Conservation (phyloP, 2,797 vertebrate genomes). For the Phoeniculus purpureus region DNA sequence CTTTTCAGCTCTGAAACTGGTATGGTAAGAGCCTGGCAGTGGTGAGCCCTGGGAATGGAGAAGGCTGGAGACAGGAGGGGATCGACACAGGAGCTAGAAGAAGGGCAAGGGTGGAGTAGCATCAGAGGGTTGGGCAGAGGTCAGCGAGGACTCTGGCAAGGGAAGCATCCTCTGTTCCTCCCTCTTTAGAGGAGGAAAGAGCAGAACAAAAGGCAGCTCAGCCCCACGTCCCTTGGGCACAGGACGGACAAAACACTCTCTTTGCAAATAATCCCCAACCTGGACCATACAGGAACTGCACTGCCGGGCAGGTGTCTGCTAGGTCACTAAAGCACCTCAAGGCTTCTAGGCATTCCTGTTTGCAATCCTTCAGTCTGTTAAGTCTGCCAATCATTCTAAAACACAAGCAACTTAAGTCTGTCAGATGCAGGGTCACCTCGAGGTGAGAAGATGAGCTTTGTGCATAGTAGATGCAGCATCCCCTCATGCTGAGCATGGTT, state of each 20-base stretch:
- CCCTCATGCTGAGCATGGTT: background rate
- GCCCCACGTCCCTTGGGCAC: conserved; percentile 35
- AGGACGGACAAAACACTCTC: conserved; percentile 35
- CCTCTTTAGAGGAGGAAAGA: conserved; percentile 62
- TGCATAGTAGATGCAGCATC: background rate
- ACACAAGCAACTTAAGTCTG: background rate
- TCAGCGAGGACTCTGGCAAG: conserved; percentile 63
- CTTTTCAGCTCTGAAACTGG: background rate
- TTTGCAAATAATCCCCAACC: conserved; percentile 46
- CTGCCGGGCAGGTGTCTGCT: conserved; percentile 48
- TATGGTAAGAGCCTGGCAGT: background rate
- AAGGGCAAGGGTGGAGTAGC: conserved; percentile 61
- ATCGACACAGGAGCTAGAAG: conserved; percentile 18
- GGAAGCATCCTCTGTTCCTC: conserved; percentile 69
- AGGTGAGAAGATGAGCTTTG: background rate
- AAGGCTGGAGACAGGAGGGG: background rate
- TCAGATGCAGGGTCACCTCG: background rate
- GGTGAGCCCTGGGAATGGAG: background rate
- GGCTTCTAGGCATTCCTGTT: background rate
- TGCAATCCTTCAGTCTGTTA: background rate
- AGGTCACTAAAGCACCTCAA: conserved; percentile 13
- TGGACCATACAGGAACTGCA: conserved; percentile 41
- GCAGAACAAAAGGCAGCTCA: conserved; percentile 65
- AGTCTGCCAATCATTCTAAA: background rate
- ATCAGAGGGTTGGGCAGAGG: conserved; percentile 64